Evolutionary conservation across 2,797 vertebrate species (phyloP), one percentile per base, ranked within the genome.

Genomic region (Scarus forsteni): DNA sequence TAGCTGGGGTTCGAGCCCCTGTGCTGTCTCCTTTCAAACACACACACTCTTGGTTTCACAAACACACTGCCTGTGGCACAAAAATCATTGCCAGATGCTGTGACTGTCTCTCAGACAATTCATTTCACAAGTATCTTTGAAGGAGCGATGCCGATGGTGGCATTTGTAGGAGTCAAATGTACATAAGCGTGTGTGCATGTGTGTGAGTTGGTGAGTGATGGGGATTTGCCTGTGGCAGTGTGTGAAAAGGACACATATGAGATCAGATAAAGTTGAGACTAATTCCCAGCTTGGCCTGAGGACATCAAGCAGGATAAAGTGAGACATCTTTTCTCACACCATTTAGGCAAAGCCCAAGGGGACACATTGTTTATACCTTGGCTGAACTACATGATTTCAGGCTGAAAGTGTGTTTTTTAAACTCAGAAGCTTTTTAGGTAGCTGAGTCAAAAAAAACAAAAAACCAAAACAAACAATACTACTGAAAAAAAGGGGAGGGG

Each of bases 61-160:
- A 74, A 82, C 84, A 83, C 70, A 49, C 61, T 54, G 88, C 89
- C 88, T 62, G 59, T 84, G 81, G 89, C 86, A 79, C 45, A 76
- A 60, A 83, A 87, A 88, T 89, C 87, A 81, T 88, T 91, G 90
- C 89, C 90, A 94, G 86, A 91, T 89, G 88, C 87, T 83, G 62
- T 88, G 89, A 87, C 86, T 93, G 89, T 89, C 84, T 85, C 75
- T 64, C 70, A 83, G 75, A 92, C 86, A 81, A 92, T 90, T 90
- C 85, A 85, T 91, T 92, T 93, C 84, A 88, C 81, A 91, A 92
- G 88, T 91, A 87, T 85, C 85, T 89, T 89, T 90, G 88, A 93
- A 90, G 86, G 91, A 90, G 80, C 73, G 54, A 85, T 79, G 85
- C 89, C 83, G 52, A 68, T 65, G 82, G 87, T 89, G 81, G 81